Base-by-base conservation (phyloP, 2,113 vertebrate genomes). In the Cololabis saira region DNA sequence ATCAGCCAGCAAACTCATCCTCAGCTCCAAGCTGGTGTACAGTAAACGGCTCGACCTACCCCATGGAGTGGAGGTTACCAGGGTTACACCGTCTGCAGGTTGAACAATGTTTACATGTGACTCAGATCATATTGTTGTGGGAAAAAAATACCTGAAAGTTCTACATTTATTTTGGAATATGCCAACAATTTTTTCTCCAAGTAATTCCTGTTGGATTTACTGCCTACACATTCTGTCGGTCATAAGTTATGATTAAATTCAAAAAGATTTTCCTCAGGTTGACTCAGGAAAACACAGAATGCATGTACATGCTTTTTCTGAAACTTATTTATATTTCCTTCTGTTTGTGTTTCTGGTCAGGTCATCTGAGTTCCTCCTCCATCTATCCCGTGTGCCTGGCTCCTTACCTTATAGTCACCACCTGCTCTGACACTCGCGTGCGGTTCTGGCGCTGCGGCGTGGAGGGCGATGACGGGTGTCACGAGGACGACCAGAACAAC, bases 331-430 rank as follows among this genome's bases (percentile, higher is more conserved):
- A 41, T 3, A 42, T 40, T 43, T 72, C 0, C 0, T 33, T 21
- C 5, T 67, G 2, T 8, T 14, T 43, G 14, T 49, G 5, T 37
- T 7, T 19, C 27, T 51, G 27, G 19, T 22, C 12, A 99, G 98
- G 98, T 64, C 97, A 99, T 72, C 91, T 99, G 74, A 99, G 98
- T 76, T 99, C 98, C 76, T 99, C 98, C 14, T 99, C 98, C 1
- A 99, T 99, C 90, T 99, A 99, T 76, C 98, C 97, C 0, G 98
- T 99, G 51, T 99, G 98, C 87, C 94, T 99, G 78, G 98, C 98
- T 18, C 98, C 98, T 0, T 99, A 99, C 70, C 87, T 99, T 88
- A 94, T 99, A 30, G 98, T 98, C n/a, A 98, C 98, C 0, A 94
- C 96, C 14, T 99, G 98, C 84, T 98, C 98, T 0, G 98, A 99